These are phyloP conservation scores for Tragulus kanchil DNA, from an alignment of 2,113 vertebrate genomes.

Conservation along the genomic window DNA sequence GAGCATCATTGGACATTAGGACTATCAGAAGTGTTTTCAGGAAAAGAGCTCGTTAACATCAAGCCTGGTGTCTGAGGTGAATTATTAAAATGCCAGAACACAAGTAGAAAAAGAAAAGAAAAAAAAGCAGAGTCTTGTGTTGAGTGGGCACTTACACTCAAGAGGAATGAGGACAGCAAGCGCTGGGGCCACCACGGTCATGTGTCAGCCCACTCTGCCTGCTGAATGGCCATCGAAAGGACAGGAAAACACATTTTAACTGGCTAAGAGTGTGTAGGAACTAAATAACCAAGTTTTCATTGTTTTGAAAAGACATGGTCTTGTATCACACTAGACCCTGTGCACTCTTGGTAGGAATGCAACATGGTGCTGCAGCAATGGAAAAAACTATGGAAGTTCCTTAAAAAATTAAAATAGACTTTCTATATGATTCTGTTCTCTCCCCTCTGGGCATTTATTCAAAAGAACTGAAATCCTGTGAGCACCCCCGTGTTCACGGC, in stretches of 20 bases:
- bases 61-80: neutral
- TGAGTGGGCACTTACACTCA: constrained; percentile 44
- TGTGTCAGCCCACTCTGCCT: neutral
- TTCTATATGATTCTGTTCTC: neutral
- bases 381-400: neutral
- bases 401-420: neutral
- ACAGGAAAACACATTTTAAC: neutral
- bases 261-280: neutral
- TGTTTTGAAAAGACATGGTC: neutral
- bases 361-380: neutral
- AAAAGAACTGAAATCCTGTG: neutral
- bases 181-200: neutral
- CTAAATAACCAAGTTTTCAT: neutral
- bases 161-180: neutral
- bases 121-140: neutral
- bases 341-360: accelerated
- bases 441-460: neutral
- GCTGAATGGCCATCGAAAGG: neutral
- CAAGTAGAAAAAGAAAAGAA: neutral
- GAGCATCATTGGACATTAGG: neutral
- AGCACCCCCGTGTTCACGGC: neutral
- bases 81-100: constrained; percentile 17
- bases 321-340: neutral
- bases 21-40: constrained; percentile 8
- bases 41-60: constrained; percentile 54